Evolutionary conservation across 1,140 invertebrate species (phyloP), one percentile per base, ranked within the genome.

Genomic region (Panulirus ornatus): DNA sequence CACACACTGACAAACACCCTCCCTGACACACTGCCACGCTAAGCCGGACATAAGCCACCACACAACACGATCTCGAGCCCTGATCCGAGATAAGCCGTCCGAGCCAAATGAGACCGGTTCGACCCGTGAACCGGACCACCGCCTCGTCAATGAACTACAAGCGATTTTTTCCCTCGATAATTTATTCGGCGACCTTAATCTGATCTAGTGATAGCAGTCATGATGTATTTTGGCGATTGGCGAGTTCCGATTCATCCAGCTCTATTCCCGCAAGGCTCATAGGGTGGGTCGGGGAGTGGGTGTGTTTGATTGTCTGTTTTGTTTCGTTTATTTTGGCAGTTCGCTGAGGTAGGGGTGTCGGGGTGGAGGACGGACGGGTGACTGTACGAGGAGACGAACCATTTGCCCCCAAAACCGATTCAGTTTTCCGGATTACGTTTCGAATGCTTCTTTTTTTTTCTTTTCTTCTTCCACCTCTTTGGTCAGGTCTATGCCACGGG

Each of bases 61-160:
- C 58, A 27, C 58, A 66, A 66, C 58, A 27, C 27, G 27, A n/a
- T 66, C 58, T 14, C 5, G 58, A 27, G 27, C n/a, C 30, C 11
- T 66, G 58, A 66, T 66, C 58, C 58, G 58, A 66, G 58, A 66
- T 66, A 66, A 66, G 58, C 58, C 27, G 27, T 0, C 58, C 58
- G 27, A 66, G 58, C 58, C 58, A 66, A 66, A 66, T 66, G 58
- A 66, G 58, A 66, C 58, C 22, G n/a, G 58, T 22, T 22, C n/a
- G 58, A 30, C 58, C 58, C 58, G n/a, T 30, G 5, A 30, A 0
- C 40, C 75, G 8, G 75, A 78, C 75, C 75, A 14, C 27, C 75
- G 11, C 40, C 75, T 78, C 40, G n/a, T 78, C 75, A 44, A 47
- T 44, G n/a, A n/a, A 27, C 27, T 78, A 44, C 44, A n/a, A 78